Evolutionary conservation across 2,797 vertebrate species (phyloP).

Genomic region (Buceros bicornis): DNA sequence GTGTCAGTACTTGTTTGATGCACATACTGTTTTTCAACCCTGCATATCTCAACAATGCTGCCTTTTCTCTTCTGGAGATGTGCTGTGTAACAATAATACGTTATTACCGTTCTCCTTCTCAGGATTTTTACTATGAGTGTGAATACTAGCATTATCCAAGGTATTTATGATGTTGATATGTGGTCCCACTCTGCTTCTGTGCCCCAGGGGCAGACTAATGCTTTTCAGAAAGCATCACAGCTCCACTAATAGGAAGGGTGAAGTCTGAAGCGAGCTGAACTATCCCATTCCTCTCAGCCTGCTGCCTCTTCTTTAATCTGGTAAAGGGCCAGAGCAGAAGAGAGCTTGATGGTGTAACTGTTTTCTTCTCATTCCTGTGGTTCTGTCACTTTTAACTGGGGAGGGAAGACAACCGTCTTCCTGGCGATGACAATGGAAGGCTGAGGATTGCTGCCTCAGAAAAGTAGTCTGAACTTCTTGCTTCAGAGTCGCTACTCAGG

Average conservation of each 20-base stretch:
- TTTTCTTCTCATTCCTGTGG: not conserved
- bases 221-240: not conserved
- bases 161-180: not conserved
- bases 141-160: too few species aligned
- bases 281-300: not conserved
- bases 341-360: not conserved
- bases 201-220: not conserved
- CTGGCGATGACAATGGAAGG: not conserved
- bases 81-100: accelerated
- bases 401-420: not conserved
- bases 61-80: not conserved
- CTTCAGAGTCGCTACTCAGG: not conserved
- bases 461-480: not conserved
- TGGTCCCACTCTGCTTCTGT: not conserved
- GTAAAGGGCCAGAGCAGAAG: not conserved
- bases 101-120: not conserved
- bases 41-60: not conserved
- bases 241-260: not conserved
- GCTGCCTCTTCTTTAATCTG: not conserved
- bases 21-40: not conserved
- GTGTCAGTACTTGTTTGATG: accelerated
- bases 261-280: not conserved
- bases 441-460: not conserved
- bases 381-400: not conserved
- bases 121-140: accelerated